phyloP scores from a whole-genome alignment of 2,113 vertebrate species.

The Paramormyrops kingsleyae region DNA sequence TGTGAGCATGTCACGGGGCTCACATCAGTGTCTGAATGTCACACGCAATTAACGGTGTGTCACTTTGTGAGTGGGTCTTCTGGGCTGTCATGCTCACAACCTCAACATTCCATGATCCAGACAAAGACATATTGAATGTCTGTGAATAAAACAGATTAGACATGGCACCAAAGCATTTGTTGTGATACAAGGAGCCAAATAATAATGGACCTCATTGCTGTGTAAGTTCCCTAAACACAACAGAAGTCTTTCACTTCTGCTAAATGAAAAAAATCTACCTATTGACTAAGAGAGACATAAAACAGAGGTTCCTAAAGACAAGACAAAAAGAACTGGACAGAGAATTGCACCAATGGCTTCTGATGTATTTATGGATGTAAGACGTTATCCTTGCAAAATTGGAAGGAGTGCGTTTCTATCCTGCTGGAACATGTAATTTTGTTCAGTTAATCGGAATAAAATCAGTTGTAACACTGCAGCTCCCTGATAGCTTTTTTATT shows the following conservation, averaged over 20 bases:
- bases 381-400: background rate
- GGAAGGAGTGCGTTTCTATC: background rate
- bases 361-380: background rate
- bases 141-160: background rate
- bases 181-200: background rate
- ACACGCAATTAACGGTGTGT: background rate
- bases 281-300: background rate
- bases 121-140: background rate
- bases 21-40: background rate
- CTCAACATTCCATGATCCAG: background rate
- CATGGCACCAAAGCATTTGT: background rate
- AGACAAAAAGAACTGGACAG: background rate
- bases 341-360: background rate
- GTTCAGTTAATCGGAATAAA: background rate
- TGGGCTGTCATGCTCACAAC: background rate
- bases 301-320: background rate
- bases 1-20: background rate
- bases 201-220: background rate
- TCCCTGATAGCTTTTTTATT: background rate
- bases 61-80: background rate
- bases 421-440: background rate
- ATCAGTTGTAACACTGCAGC: background rate
- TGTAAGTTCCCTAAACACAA: background rate
- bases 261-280: background rate
- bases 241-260: background rate